Evolutionary conservation across 2,113 vertebrate species (phyloP).

Genomic region (Oostethus manadensis): DNA sequence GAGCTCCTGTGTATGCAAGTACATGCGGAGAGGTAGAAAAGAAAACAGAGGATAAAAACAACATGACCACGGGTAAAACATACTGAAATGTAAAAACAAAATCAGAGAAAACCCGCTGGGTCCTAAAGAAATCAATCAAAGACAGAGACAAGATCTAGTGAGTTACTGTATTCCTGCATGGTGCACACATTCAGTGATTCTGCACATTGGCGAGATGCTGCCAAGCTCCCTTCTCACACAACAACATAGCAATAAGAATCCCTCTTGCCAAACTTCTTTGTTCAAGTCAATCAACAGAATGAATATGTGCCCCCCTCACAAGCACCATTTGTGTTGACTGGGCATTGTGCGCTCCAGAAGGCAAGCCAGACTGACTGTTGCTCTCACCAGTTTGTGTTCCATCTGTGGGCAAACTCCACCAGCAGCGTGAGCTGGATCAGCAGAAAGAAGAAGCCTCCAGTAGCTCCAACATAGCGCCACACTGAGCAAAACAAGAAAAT

Average conservation of each 20-base stretch:
- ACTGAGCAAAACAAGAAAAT: slow-evolving; percentile 62
- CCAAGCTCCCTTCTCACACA: slow-evolving; percentile 18
- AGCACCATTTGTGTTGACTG: slow-evolving; percentile 7
- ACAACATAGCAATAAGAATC: slow-evolving; percentile 12
- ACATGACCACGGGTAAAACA: slow-evolving; percentile 21
- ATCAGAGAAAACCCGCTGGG: slow-evolving; percentile 12
- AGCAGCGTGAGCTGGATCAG: slow-evolving; percentile 89
- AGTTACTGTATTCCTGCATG: slow-evolving; percentile 13
- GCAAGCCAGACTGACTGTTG: slow-evolving; percentile 1
- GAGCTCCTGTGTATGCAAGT: slow-evolving; percentile 79
- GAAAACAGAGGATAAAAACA: slow-evolving; percentile 12
- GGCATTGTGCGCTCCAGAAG: not conserved
- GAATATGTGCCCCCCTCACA: slow-evolving; percentile 5
- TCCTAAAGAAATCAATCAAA: slow-evolving; percentile 23
- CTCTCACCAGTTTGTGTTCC: slow-evolving; percentile 97
- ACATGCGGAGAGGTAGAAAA: slow-evolving; percentile 1
- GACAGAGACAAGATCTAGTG: slow-evolving; percentile 6
- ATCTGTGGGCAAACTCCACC: slow-evolving; percentile 94
- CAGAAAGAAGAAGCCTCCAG: slow-evolving; percentile 83
- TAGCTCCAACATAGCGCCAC: slow-evolving; percentile 87
- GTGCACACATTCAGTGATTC: slow-evolving; percentile 38
- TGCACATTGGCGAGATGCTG: slow-evolving; percentile 8
- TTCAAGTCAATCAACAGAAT: not conserved
- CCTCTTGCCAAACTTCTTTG: slow-evolving; percentile 4
- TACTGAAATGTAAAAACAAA: slow-evolving; percentile 23